These are phyloP conservation scores for Urophycis tenuis DNA, from an alignment of 2,797 vertebrate species.

Conservation along the genomic window DNA sequence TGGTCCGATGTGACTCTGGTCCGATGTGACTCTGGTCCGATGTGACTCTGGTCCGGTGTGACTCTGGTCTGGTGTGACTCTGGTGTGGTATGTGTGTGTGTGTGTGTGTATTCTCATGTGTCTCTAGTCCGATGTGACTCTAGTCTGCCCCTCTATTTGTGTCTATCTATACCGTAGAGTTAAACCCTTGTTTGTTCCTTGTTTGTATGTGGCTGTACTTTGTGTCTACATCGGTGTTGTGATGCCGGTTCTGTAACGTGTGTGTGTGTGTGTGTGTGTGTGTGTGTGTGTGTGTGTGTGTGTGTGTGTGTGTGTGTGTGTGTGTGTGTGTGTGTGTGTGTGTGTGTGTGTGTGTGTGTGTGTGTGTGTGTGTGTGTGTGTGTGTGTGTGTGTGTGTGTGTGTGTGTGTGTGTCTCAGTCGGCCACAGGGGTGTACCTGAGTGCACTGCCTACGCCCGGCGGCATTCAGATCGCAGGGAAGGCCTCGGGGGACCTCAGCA, in stretches of 20 bases:
- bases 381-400: slow-evolving; percentile 8
- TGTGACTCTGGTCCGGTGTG: neutral
- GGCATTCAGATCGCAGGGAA: slow-evolving; percentile 95
- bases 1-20: neutral
- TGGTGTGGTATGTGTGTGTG: too few relatives aligned
- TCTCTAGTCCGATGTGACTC: too few relatives aligned
- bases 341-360: slow-evolving; percentile 12
- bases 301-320: slow-evolving; percentile 13
- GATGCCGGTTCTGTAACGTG: neutral
- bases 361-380: slow-evolving; percentile 15
- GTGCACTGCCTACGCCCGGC: slow-evolving; percentile 85
- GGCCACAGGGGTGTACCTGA: slow-evolving; percentile 93
- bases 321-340: slow-evolving; percentile 2
- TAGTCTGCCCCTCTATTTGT: neutral
- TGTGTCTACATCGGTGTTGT: neutral
- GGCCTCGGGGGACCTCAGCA: slow-evolving; percentile 85
- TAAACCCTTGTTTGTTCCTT: neutral
- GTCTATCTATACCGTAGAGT: neutral
- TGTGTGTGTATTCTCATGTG: too few relatives aligned
- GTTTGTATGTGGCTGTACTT: neutral
- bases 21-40: neutral
- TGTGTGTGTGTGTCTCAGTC: slow-evolving; percentile 68
- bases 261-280: slow-evolving; percentile 2
- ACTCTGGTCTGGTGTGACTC: too few relatives aligned
- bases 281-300: slow-evolving; percentile 12